Conservation (phyloP, 2,888 invertebrate genomes). For the Dryocosmus kuriphilus region DNA sequence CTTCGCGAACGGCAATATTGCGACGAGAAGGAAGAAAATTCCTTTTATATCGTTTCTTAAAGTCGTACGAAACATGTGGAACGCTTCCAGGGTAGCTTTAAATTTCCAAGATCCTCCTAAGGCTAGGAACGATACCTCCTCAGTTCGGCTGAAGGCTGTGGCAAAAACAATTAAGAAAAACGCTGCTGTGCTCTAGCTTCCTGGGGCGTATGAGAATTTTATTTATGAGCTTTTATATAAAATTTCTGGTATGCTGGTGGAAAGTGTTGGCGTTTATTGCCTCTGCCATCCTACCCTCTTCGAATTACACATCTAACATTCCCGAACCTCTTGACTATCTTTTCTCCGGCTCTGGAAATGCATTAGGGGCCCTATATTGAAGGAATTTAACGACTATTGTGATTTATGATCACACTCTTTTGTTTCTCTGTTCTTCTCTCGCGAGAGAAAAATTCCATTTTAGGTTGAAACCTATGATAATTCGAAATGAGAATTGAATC, state of each 20-base stretch:
- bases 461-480: not conserved
- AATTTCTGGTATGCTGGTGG: slow-evolving; percentile 60
- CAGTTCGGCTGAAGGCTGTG: slow-evolving; percentile 49
- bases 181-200: slow-evolving; percentile 38
- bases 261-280: slow-evolving; percentile 68
- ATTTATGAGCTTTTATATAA: slow-evolving; percentile 70
- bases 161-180: slow-evolving; percentile 65
- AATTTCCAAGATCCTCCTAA: slow-evolving; percentile 40
- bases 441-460: not conserved
- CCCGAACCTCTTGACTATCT: slow-evolving; percentile 10
- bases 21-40: not conserved
- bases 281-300: slow-evolving; percentile 47
- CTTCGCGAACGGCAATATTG: not conserved
- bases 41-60: slow-evolving; percentile 35
- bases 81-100: slow-evolving; percentile 45
- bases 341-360: slow-evolving; percentile 45
- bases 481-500: not conserved
- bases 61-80: slow-evolving; percentile 52
- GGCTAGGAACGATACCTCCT: slow-evolving; percentile 38
- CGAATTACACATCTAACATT: slow-evolving; percentile 38
- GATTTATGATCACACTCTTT: not conserved
- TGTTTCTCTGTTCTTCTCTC: not conserved
- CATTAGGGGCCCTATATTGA: not conserved
- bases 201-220: slow-evolving; percentile 65
- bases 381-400: slow-evolving; percentile 1